Evolutionary conservation across 2,797 vertebrate genomes (phyloP).

Genomic region (Epinephelus coioides): DNA sequence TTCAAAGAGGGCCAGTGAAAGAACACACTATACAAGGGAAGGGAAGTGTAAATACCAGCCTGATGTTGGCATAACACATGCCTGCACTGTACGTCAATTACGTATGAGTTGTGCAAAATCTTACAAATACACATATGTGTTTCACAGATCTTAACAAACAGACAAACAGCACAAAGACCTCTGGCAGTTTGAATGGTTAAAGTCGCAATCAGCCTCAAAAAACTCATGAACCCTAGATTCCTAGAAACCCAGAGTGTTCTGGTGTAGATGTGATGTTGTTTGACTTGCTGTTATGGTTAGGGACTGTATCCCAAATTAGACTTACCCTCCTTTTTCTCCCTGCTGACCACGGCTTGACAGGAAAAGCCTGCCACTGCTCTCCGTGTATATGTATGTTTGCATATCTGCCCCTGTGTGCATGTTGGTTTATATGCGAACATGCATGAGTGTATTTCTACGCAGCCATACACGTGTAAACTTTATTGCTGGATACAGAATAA

Average conservation of each 20-base stretch:
- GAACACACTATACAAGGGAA: conserved; percentile 74
- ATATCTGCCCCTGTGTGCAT: conserved; percentile 16
- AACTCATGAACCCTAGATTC: conserved; percentile 56
- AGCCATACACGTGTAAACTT: conserved; percentile 28
- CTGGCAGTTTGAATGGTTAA: conserved; percentile 19
- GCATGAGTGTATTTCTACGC: conserved; percentile 34
- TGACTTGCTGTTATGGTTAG: conserved; percentile 71
- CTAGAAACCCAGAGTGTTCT: conserved; percentile 56
- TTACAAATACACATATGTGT: conserved; percentile 48
- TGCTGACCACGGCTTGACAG: conserved; percentile 67
- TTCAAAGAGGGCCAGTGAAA: conserved; percentile 81
- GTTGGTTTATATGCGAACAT: conserved; percentile 44
- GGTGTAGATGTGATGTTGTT: conserved; percentile 65
- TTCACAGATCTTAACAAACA: conserved; percentile 18
- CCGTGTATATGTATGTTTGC: conserved; percentile 40
- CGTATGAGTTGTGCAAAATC: conserved; percentile 45
- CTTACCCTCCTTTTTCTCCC: conserved; percentile 43
- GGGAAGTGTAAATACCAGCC: conserved; percentile 79
- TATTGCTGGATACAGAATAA: conserved; percentile 19
- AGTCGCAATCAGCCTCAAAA: conserved; percentile 13
- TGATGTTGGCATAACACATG: conserved; percentile 76
- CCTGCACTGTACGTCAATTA: conserved; percentile 45
- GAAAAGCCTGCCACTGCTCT: conserved; percentile 57
- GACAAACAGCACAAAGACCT: conserved; percentile 5
- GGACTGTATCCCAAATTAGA: conserved; percentile 71